These are phyloP conservation scores for Heptranchias perlo DNA, from an alignment of 2,113 vertebrate species.

Conservation along the genomic window DNA sequence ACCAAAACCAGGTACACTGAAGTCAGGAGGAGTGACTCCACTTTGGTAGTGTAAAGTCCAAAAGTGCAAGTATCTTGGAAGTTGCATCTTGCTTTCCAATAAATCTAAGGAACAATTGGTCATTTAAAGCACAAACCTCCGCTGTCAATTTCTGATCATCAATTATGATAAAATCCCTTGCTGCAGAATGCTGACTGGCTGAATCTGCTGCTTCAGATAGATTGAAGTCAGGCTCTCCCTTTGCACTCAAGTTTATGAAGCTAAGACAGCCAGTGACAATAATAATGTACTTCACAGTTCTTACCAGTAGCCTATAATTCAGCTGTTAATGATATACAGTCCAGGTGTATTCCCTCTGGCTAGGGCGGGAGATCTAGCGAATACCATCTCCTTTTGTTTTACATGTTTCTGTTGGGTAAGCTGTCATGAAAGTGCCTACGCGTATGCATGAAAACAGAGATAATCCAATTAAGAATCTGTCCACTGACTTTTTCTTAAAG, in stretches of 20 bases:
- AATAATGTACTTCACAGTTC: conserved; percentile 2
- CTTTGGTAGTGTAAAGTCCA: background rate
- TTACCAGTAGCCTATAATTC: conserved; percentile 31
- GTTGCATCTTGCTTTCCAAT: background rate
- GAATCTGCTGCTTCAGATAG: background rate
- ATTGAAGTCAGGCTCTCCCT: background rate
- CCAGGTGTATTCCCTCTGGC: conserved; percentile 32
- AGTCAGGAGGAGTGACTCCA: background rate
- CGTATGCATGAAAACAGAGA: conserved; percentile 33
- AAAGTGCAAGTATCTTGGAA: background rate
- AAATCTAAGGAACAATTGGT: background rate
- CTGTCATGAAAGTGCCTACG: conserved; percentile 27
- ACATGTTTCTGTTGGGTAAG: conserved; percentile 29
- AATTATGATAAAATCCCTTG: background rate
- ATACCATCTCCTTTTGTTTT: conserved; percentile 37
- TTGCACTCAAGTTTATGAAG: background rate
- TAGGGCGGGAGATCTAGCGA: conserved; percentile 5
- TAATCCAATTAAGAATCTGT: conserved; percentile 35
- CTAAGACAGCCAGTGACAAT: conserved; percentile 5
- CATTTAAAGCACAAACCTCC: background rate
- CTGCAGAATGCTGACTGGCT: conserved; percentile 2
- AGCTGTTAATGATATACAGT: conserved; percentile 32
- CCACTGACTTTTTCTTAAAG: conserved; percentile 9
- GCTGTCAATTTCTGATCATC: conserved; percentile 1
- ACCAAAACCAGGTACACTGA: background rate